Conservation (phyloP, 2,797 vertebrate genomes). For the Pangasius macronema region DNA sequence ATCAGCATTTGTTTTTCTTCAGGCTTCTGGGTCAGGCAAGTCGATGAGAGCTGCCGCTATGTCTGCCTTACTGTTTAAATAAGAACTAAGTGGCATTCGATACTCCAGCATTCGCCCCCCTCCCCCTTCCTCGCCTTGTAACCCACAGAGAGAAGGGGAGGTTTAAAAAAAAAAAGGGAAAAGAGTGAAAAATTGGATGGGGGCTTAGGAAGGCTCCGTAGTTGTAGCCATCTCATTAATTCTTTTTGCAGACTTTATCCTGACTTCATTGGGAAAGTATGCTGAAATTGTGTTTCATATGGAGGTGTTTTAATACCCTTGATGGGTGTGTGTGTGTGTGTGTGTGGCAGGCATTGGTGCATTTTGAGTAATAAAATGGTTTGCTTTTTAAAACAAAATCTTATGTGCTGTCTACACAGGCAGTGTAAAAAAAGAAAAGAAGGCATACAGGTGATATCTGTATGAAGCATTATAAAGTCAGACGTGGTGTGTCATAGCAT, state of each 20-base stretch:
- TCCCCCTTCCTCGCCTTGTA: neutral
- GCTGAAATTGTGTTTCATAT: constrained; percentile 25
- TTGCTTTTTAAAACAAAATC: neutral
- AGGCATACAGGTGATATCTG: neutral
- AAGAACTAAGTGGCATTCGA: constrained; percentile 86
- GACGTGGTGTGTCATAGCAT: neutral
- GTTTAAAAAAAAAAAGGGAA: constrained; percentile 35
- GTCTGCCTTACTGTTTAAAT: constrained; percentile 93
- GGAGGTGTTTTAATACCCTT: constrained; percentile 25
- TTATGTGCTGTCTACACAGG: neutral
- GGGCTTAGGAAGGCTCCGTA: constrained; percentile 20
- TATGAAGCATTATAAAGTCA: neutral
- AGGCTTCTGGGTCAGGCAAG: constrained; percentile 83
- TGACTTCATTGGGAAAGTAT: constrained; percentile 56
- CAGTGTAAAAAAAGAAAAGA: neutral
- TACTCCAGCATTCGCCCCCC: constrained; percentile 69
- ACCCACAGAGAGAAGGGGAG: constrained; percentile 8
- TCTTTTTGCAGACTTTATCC: constrained; percentile 32
- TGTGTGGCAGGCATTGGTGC: neutral
- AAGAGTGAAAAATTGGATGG: constrained; percentile 43
- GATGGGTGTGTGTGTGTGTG: neutral
- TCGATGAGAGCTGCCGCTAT: constrained; percentile 83
- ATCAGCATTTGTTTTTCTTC: constrained; percentile 87
- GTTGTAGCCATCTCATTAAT: constrained; percentile 44
- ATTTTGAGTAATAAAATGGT: neutral